Percentiles rank a stretch among this genome's conserved stretches.
phyloP scores from a whole-genome alignment of 2,113 vertebrate genomes.

The Passerina amoena region DNA sequence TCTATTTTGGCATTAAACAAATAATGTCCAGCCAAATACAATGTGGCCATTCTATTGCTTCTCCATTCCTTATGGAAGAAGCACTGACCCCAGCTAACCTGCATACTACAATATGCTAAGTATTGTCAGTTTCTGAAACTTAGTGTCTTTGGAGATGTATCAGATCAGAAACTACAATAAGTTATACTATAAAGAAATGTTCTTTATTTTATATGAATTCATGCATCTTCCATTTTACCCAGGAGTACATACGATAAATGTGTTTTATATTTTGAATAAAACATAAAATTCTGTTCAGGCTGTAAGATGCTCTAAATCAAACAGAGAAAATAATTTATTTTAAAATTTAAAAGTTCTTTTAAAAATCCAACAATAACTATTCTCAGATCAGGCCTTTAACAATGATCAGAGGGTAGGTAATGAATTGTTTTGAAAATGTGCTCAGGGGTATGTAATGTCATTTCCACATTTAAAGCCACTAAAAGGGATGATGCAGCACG shows the following conservation, averaged over 20 bases:
- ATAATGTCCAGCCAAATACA: not conserved
- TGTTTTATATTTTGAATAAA: not conserved
- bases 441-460: not conserved
- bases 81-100: not conserved
- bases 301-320: not conserved
- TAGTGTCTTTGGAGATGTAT: not conserved
- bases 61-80: not conserved
- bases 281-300: not conserved
- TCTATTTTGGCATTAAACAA: not conserved
- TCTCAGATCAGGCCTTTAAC: not conserved
- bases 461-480: not conserved
- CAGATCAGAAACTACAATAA: not conserved
- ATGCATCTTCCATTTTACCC: not conserved
- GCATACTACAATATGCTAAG: not conserved
- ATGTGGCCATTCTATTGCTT: rapidly evolving
- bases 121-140: not conserved
- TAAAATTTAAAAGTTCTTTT: not conserved
- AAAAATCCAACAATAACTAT: not conserved
- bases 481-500: not conserved
- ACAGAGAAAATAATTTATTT: not conserved
- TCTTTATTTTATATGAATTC: not conserved
- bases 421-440: not conserved
- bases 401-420: not conserved
- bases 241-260: not conserved
- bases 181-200: not conserved